Evolutionary conservation across 2,113 vertebrate genomes (phyloP).

Genomic region (Synodontis membranacea): DNA sequence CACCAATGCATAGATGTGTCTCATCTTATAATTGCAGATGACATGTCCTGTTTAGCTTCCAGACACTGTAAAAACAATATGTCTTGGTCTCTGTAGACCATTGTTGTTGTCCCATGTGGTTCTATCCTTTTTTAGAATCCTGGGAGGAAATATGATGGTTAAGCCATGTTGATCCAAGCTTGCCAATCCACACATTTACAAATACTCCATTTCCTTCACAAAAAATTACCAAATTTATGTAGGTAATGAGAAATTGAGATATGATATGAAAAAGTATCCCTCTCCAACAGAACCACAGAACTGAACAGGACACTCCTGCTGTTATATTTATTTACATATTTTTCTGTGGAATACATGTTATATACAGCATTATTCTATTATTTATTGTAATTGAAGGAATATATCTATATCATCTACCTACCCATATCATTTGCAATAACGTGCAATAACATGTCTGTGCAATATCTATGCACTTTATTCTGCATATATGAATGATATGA

Average conservation of each 20-base stretch:
- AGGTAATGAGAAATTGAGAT: neutral
- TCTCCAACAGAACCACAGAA: too few species aligned
- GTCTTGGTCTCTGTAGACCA: conserved; percentile 1
- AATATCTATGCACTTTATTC: too few species aligned
- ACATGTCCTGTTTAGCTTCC: neutral
- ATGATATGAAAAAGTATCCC: neutral
- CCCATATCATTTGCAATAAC: too few species aligned
- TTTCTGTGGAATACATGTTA: too few species aligned
- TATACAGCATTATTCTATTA: too few species aligned
- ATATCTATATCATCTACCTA: too few species aligned
- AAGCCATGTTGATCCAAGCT: neutral
- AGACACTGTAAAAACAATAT: neutral
- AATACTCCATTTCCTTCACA: neutral
- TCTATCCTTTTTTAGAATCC: neutral
- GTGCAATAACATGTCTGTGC: too few species aligned
- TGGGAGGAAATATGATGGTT: neutral
- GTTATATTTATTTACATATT: too few species aligned
- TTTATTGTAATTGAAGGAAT: too few species aligned
- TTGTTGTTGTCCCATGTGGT: neutral
- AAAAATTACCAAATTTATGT: neutral
- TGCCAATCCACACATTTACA: neutral
- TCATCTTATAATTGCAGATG: neutral
- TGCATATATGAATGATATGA: too few species aligned
- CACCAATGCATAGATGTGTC: neutral
- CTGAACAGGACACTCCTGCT: too few species aligned